phyloP scores from a whole-genome alignment of 2,888 invertebrate species.

The Leucania comma region DNA sequence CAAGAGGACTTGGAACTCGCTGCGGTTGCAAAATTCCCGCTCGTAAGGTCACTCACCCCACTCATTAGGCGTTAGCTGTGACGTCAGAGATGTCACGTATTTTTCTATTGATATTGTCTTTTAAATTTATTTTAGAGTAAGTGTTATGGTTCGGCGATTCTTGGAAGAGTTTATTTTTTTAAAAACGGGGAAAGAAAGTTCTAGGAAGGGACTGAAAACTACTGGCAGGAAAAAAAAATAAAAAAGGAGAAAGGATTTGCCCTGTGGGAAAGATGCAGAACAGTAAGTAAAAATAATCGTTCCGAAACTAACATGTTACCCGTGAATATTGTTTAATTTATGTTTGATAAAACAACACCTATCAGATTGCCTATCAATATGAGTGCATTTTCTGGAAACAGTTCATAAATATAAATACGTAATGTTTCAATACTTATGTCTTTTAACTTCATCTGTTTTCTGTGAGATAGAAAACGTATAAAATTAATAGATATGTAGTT shows the following conservation, averaged over 20 bases:
- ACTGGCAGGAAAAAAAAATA: too few relatives aligned
- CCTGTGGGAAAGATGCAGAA: too few relatives aligned
- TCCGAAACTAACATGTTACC: too few relatives aligned
- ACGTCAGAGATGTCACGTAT: constrained; percentile 51
- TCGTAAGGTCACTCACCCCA: constrained; percentile 57
- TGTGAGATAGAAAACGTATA: neutral
- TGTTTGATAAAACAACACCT: too few relatives aligned
- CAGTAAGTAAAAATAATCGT: too few relatives aligned
- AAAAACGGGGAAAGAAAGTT: too few relatives aligned
- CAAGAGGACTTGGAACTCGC: constrained; percentile 50
- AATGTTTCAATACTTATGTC: constrained; percentile 13
- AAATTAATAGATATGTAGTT: neutral
- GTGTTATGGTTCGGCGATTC: neutral
- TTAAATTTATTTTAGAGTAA: neutral
- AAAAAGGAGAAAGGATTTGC: too few relatives aligned
- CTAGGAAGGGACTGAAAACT: too few relatives aligned
- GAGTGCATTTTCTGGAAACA: too few relatives aligned
- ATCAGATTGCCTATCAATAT: too few relatives aligned
- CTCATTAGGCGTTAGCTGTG: constrained; percentile 58
- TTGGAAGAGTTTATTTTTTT: neutral
- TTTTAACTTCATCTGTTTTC: neutral
- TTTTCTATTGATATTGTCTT: constrained; percentile 33
- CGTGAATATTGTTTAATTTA: too few relatives aligned
- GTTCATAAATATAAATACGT: neutral
- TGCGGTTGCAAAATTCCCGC: constrained; percentile 67